A percentile compares a stretch with the other conserved stretches of the same genome.
Conservation (phyloP, 2,888 invertebrate species). For the Thumatha senex region DNA sequence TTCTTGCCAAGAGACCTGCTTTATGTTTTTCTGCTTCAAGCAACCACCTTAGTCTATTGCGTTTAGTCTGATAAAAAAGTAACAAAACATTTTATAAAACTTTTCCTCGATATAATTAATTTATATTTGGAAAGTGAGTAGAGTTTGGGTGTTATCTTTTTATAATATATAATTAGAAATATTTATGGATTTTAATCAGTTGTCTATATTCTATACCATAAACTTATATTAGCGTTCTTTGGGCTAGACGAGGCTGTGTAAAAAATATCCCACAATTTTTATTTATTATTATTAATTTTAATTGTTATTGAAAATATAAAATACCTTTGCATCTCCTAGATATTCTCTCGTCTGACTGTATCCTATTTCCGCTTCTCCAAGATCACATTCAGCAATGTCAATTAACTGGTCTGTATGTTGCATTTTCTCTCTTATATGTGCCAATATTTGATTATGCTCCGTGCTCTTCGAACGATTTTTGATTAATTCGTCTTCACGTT, state of each 20-base stretch:
- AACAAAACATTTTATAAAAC: not conserved
- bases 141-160: too few species aligned
- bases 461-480: conserved; percentile 71
- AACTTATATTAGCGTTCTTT: too few species aligned
- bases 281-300: too few species aligned
- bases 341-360: conserved; percentile 66
- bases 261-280: too few species aligned
- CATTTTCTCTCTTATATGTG: conserved; percentile 79
- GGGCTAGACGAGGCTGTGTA: too few species aligned
- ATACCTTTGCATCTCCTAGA: conserved; percentile 63
- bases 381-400: conserved; percentile 69
- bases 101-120: too few species aligned
- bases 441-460: conserved; percentile 75
- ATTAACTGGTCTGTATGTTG: conserved; percentile 74
- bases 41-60: conserved; percentile 67
- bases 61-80: conserved; percentile 47
- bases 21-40: conserved; percentile 63
- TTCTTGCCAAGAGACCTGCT: conserved; percentile 70
- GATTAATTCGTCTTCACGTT: conserved; percentile 74
- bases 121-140: too few species aligned
- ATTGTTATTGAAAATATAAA: not conserved
- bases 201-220: too few species aligned
- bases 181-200: too few species aligned
- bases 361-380: conserved; percentile 71
- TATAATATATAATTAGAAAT: too few species aligned